These are phyloP conservation scores for Pionites leucogaster DNA, from an alignment of 2,113 vertebrate genomes.

Conservation along the genomic window DNA sequence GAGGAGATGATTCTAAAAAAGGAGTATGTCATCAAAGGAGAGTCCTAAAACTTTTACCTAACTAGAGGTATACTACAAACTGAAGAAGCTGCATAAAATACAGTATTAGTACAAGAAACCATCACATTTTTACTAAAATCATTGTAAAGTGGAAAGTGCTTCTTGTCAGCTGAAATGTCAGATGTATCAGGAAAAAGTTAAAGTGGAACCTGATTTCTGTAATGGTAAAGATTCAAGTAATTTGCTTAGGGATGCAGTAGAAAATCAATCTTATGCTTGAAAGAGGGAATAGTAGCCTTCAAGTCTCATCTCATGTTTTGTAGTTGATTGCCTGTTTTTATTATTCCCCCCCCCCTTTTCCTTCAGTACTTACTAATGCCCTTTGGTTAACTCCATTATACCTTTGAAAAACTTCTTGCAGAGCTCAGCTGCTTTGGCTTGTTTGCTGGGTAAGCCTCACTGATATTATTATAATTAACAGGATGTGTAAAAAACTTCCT, in stretches of 20 bases:
- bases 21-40: not conserved
- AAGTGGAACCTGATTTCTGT: constrained; percentile 49
- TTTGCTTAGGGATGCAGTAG: constrained; percentile 60
- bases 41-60: not conserved
- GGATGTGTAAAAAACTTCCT: constrained; percentile 38
- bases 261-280: constrained; percentile 62
- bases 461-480: constrained; percentile 56
- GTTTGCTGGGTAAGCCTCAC: constrained; percentile 56
- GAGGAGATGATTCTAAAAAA: not conserved
- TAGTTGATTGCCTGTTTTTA: constrained; percentile 54
- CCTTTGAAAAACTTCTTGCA: constrained; percentile 60
- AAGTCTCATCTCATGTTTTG: constrained; percentile 50
- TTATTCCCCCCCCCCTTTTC: not conserved
- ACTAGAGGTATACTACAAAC: not conserved
- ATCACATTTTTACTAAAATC: not conserved
- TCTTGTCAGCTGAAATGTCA: constrained; percentile 38
- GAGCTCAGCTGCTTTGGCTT: constrained; percentile 58
- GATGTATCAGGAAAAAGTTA: constrained; percentile 39
- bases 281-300: constrained; percentile 51
- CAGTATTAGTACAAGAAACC: not conserved
- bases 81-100: not conserved
- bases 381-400: constrained; percentile 58
- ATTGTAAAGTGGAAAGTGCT: not conserved
- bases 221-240: constrained; percentile 29
- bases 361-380: constrained; percentile 42